phyloP scores from a whole-genome alignment of 1,140 invertebrate species.

The Dolichoris vasculosae region DNA sequence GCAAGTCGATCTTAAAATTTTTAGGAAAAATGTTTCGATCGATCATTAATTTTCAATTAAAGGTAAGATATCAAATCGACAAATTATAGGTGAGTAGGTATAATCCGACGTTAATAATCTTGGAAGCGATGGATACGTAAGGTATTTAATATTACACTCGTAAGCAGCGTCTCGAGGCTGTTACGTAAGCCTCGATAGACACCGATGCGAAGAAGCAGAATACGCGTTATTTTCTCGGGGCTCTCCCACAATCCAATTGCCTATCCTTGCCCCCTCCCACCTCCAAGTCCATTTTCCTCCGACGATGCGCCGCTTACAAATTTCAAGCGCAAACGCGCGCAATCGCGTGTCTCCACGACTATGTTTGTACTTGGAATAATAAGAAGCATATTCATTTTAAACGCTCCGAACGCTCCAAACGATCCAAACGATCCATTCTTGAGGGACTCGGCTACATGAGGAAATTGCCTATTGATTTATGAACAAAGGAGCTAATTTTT shows the following conservation, averaged over 20 bases:
- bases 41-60: neutral
- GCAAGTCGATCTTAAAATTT: no score
- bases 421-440: no score
- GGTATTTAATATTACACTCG: neutral
- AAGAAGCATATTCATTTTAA: neutral
- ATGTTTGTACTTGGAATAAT: neutral
- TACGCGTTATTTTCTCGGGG: neutral
- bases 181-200: neutral
- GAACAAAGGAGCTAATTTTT: neutral
- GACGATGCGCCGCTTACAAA: neutral
- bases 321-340: neutral
- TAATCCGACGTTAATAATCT: neutral
- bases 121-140: neutral
- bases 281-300: neutral
- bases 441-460: neutral
- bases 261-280: no score
- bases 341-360: neutral
- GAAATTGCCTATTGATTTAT: slow-evolving; percentile 14
- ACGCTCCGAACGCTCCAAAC: no score
- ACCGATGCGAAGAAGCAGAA: neutral
- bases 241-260: neutral
- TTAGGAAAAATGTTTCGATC: neutral
- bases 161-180: neutral
- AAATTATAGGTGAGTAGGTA: neutral
- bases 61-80: neutral